Base-by-base conservation (phyloP, 2,113 vertebrate genomes). In the Athene noctua region DNA sequence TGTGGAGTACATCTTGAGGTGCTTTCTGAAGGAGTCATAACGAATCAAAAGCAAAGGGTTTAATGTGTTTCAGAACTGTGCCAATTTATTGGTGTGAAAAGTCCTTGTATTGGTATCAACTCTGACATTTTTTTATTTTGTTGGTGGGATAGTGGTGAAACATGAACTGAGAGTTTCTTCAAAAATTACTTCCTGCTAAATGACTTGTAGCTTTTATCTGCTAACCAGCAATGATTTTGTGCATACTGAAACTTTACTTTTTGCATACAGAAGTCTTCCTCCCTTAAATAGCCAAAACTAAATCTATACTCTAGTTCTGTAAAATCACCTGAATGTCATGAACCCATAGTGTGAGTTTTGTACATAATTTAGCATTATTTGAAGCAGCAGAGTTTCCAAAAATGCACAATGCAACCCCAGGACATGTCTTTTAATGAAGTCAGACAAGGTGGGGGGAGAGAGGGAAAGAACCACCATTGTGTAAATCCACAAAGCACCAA, bases 1-100 rank as follows among this genome's bases (percentile, higher is more conserved):
- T 86, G 82, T 42, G 59, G 73, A 97, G 95, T 87, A 97, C 98
- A 98, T 97, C 95, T 97, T 96, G 96, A 98, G 96, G 96, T 98
- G 96, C 93, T 97, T 96, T 96, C 55, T 85, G 80, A 97, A 89
- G 96, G 95, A 97, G 91, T 86, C 74, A 83, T 32, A 75, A 55
- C 63, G 93, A 23, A 79, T 47, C 57, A 88, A 77, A 89, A 67
- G 55, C 57, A 91, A 90, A 95, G 21, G 18, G 16, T 80, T 92
- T 72, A 94, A 75, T 57, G 36, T 61, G 77, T 89, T 85, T 83
- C 66, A 96, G 52, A 96, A 62, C 10, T 23, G 27, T 86, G 58
- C 13, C 77, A 42, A 93, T 80, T 94, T 40, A 70, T 57, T 93
- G 42, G 27, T 19, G 72, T 22, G 72, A 55, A 83, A 91, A 80